Percentiles rank a stretch among this genome's conserved stretches.
Evolutionary conservation across 2,888 invertebrate genomes (phyloP).

Genomic region (Macroteleia sp.): DNA sequence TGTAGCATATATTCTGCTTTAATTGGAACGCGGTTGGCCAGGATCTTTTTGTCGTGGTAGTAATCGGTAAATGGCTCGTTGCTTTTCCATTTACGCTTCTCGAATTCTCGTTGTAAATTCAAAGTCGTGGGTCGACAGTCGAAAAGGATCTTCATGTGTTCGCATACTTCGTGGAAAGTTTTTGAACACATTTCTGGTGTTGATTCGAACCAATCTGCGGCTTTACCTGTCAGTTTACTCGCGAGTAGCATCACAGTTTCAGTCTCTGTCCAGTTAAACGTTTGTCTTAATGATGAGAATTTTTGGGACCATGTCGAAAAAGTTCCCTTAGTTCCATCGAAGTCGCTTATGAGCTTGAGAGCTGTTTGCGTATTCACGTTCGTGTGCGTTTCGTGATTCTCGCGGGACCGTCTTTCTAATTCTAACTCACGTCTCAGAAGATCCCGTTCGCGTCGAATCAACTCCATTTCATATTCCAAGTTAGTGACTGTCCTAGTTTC

Average conservation of each 20-base stretch:
- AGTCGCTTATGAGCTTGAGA: slow-evolving; percentile 30
- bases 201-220: slow-evolving; percentile 60
- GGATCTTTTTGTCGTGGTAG: slow-evolving; percentile 55
- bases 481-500: too few relatives aligned
- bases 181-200: slow-evolving; percentile 42
- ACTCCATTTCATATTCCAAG: neutral
- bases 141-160: slow-evolving; percentile 44
- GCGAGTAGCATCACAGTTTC: slow-evolving; percentile 33
- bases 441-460: neutral
- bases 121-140: slow-evolving; percentile 52
- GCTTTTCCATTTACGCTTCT: slow-evolving; percentile 49
- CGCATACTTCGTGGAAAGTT: neutral
- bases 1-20: slow-evolving; percentile 56
- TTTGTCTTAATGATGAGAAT: too few relatives aligned
- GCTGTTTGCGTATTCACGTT: neutral
- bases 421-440: neutral
- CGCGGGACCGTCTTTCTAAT: neutral
- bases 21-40: slow-evolving; percentile 45
- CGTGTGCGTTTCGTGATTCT: neutral
- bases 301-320: too few relatives aligned
- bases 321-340: neutral
- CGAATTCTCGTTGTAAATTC: slow-evolving; percentile 55
- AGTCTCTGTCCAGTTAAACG: neutral
- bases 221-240: slow-evolving; percentile 36
- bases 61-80: slow-evolving; percentile 61